Evolutionary conservation across 2,797 vertebrate genomes (phyloP).

Genomic region (Podargus strigoides): DNA sequence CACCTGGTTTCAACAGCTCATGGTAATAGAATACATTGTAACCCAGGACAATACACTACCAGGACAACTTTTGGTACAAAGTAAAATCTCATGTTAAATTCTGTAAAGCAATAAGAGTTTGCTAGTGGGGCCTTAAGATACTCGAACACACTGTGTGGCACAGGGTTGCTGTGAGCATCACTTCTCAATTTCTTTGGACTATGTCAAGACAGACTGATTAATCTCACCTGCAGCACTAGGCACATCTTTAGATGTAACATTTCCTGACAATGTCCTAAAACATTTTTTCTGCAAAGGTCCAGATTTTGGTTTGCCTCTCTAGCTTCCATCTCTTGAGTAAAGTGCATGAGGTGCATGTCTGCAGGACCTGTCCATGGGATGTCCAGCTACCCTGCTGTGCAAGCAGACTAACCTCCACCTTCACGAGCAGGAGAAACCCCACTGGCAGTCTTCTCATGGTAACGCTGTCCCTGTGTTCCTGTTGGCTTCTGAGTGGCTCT

Average conservation of each 20-base stretch:
- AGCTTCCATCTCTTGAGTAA: not conserved
- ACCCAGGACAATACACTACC: too few relatives aligned
- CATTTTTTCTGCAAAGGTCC: not conserved
- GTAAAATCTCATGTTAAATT: not conserved
- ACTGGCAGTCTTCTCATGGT: not conserved
- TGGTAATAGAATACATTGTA: too few relatives aligned
- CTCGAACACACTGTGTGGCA: not conserved
- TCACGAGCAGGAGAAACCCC: not conserved
- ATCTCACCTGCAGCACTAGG: not conserved
- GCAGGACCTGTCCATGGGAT: not conserved
- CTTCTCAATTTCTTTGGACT: not conserved
- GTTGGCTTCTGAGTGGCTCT: not conserved
- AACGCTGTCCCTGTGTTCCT: not conserved
- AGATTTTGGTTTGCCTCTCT: not conserved
- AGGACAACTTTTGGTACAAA: not conserved
- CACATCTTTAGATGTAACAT: not conserved
- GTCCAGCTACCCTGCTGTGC: not conserved
- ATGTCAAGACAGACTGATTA: not conserved
- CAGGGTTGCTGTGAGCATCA: not conserved
- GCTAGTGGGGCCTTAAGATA: not conserved
- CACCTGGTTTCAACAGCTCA: too few relatives aligned
- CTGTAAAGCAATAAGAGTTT: not conserved
- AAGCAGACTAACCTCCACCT: not conserved
- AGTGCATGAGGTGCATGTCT: not conserved
- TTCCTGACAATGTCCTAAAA: not conserved